These are phyloP conservation scores for Drosophila takahashii DNA, from an alignment of 1,140 invertebrate genomes.

Conservation along the genomic window DNA sequence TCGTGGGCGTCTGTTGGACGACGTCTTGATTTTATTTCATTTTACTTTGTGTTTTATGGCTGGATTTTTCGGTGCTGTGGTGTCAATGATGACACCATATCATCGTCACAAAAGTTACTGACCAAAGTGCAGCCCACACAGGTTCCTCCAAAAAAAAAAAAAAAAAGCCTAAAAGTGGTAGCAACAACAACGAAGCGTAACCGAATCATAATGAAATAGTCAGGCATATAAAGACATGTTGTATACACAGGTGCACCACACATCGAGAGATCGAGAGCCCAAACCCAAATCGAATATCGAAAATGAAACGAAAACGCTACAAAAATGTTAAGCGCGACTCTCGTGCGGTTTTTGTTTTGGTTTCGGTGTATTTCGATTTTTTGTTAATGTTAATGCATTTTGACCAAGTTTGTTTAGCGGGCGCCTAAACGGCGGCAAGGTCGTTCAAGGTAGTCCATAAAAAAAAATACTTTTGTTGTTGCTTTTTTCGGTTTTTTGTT, in stretches of 20 bases:
- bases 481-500: neutral
- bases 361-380: conserved; percentile 36
- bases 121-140: conserved; percentile 47
- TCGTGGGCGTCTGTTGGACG: conserved; percentile 35
- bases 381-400: conserved; percentile 64
- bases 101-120: conserved; percentile 37
- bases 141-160: neutral
- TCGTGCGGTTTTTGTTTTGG: conserved; percentile 22
- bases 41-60: conserved; percentile 36
- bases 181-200: conserved; percentile 11
- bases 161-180: conserved; percentile 21
- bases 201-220: conserved; percentile 25
- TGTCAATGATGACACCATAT: conserved; percentile 81
- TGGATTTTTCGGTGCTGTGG: conserved; percentile 40
- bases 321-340: conserved; percentile 55
- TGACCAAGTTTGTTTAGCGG: conserved; percentile 70
- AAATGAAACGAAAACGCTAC: conserved; percentile 34
- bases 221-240: neutral
- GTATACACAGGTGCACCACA: conserved; percentile 8
- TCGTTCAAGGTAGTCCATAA: conserved; percentile 79
- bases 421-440: conserved; percentile 72
- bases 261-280: neutral
- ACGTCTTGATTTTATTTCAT: conserved; percentile 47
- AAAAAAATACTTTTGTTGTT: conserved; percentile 52
- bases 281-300: conserved; percentile 14